These are phyloP conservation scores for Andinoacara biseriatus DNA, from an alignment of 2,113 vertebrate species.

Conservation along the genomic window DNA sequence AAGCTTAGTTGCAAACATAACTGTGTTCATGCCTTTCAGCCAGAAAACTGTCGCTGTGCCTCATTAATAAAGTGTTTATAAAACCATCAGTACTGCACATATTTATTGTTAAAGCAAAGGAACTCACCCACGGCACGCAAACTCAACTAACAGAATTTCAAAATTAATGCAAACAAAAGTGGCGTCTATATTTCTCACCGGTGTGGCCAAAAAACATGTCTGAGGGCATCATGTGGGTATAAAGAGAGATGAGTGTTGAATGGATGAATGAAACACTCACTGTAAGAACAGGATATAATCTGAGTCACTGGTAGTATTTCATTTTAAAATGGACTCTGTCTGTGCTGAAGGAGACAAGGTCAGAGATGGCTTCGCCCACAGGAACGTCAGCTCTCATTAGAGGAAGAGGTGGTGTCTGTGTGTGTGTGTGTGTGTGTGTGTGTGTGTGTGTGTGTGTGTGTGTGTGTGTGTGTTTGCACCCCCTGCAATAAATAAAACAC, in stretches of 20 bases:
- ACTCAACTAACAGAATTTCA: background rate
- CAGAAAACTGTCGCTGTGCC: background rate
- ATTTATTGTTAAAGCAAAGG: too few species aligned
- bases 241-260: background rate
- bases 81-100: too few species aligned
- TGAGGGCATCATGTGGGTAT: background rate
- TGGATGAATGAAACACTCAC: background rate
- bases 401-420: background rate
- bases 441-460: background rate
- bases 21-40: background rate
- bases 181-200: background rate
- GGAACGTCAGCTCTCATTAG: conserved; percentile 45
- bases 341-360: conserved; percentile 42
- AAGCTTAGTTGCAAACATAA: background rate
- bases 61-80: too few species aligned
- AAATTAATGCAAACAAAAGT: background rate
- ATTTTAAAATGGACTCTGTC: conserved; percentile 10
- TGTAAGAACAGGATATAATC: background rate
- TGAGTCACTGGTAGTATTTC: background rate
- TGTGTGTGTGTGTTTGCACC: background rate
- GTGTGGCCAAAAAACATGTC: background rate
- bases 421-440: conserved; percentile 1
- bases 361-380: conserved; percentile 20
- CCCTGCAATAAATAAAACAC: conserved; percentile 49
- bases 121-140: too few species aligned